Base-by-base conservation (phyloP, 2,888 invertebrate species). In the Parnassius apollo region DNA sequence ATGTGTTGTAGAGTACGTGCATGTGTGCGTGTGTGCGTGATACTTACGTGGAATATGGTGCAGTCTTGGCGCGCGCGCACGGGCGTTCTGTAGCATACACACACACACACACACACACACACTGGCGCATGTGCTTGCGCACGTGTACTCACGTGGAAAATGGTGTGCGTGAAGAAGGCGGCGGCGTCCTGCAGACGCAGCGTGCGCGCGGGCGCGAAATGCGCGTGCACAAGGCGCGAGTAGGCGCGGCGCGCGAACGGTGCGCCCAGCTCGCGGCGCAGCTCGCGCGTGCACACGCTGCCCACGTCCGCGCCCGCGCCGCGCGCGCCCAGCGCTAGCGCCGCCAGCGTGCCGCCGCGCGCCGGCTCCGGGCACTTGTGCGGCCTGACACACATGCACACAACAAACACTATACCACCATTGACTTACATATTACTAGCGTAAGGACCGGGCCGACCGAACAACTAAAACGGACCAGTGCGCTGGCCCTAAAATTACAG, bases 321-420 rank as follows among this genome's bases (percentile, higher is more conserved):
- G 1, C 35, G 35, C 4, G 35, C 35, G 93, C 93, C 56, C 92
- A 91, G 71, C 93, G 93, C 72, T 93, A 93, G 45, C 67, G 66
- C 48, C 64, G 69, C 61, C 78, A 78, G 62, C 77, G 82, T 65
- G 48, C 69, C 66, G 42, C 62, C 45, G n/a, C 64, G 56, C 62
- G 84, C 80, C 12, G 88, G 89, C 68, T 97, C 97, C 0, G 99
- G 99, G 85, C 99, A 99, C 76, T 97, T 96, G 91, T 99, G 99
- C 0, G 98, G 98, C 69, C 97, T 97, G 80, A 35, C 35, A 35
- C 4, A 42, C 42, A 7, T 3, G 18, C 9, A 25, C 7, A 45
- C 35, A 12, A 56, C 18, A 3, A 12, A 13, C 1, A 49, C n/a
- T 2, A n/a, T 13, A 12, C 46, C 9, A 18, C 18, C 18, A 18